Conservation (phyloP, 2,797 vertebrate species). For the Pipistrellus nathusii region DNA sequence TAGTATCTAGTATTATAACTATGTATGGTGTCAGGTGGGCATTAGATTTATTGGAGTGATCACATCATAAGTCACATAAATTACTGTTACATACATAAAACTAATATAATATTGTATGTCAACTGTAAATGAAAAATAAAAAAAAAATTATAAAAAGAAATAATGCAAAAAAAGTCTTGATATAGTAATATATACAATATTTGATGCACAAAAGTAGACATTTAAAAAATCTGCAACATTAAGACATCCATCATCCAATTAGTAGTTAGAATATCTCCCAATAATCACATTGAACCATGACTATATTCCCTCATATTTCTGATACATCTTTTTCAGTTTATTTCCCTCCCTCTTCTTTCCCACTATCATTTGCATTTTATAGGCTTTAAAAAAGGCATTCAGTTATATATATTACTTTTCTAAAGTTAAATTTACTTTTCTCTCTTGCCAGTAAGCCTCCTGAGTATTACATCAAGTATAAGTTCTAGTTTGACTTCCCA, state of each 20-base stretch:
- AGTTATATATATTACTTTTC: neutral
- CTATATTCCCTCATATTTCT: neutral
- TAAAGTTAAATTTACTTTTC: neutral
- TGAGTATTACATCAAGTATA: neutral
- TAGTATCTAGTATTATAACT: neutral
- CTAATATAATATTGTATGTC: neutral
- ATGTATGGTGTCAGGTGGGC: neutral
- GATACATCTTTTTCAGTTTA: neutral
- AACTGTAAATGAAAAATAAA: neutral
- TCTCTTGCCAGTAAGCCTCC: neutral
- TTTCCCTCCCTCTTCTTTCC: neutral
- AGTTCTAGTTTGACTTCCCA: neutral
- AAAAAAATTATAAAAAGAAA: neutral
- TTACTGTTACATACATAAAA: neutral
- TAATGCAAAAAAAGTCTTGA: neutral
- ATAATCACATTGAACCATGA: neutral
- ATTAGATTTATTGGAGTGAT: neutral
- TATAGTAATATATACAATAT: neutral
- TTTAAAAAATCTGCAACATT: neutral
- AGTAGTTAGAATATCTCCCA: neutral
- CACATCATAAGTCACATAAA: neutral
- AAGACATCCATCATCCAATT: neutral
- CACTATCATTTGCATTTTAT: neutral
- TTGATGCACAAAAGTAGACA: neutral
- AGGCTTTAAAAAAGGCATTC: neutral